Base-by-base conservation (phyloP, 2,113 vertebrate genomes). In the Eublepharis macularius region DNA sequence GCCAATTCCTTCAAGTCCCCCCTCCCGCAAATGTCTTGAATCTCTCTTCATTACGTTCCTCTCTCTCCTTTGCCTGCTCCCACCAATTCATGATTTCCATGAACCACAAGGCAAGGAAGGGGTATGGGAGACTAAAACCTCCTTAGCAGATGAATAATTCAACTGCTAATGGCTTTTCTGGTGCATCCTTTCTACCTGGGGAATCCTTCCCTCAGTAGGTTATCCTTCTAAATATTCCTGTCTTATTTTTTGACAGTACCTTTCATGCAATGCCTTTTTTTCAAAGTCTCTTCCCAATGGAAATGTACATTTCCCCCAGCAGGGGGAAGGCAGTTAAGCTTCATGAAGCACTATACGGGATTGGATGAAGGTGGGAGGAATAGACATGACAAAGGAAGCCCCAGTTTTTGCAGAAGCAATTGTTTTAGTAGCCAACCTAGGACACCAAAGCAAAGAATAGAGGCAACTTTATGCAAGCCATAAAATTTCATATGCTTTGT, bases 171-270 rank as follows among this genome's bases (percentile, higher is more conserved):
- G 72, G 26, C n/a, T 47, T 83, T 88, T 87, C 83, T 76, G 74
- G 81, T 88, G 89, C 51, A 69, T 82, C 76, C 77, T 90, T 39
- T 47, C 34, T 65, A 54, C 54, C 78, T 81, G 69, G 34, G 78
- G 69, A 74, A 32, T 81, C 77, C 77, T 86, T n/a, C 76, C n/a
- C 41, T 34, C 24, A 24, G 41, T 80, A 86, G 69, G n/a, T 51
- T 73, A 74, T 73, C 69, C 76, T 73, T 70, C 73, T 79, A 65
- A n/a, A 63, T 80, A 74, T 39, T 60, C 60, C 39, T 57, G 41
- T 24, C 76, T 85, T 73, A 74, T 54, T 73, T 36, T 60, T n/a
- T 49, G n/a, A 6, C 34, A 29, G 39, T 60, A 45, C n/a, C 51
- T 85, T 85, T 12, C 54, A 63, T 72, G 32, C 77, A 86, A 85